A percentile compares a stretch with the other conserved stretches of the same genome.
These are phyloP conservation scores for Strigamia crassipes DNA, from an alignment of 2,888 invertebrate genomes.

Conservation along the genomic window DNA sequence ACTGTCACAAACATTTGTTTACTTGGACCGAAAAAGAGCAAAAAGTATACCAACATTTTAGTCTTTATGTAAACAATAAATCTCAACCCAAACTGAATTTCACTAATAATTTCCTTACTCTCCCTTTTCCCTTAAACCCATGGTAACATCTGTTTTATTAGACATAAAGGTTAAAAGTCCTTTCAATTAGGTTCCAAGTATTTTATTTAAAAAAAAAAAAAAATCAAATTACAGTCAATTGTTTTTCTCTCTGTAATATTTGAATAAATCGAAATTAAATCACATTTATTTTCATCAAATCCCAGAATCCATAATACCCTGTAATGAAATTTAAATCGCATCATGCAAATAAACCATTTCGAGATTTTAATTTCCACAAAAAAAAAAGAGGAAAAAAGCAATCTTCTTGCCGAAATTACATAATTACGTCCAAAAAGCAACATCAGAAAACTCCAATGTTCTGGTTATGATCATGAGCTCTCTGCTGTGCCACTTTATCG, in stretches of 20 bases:
- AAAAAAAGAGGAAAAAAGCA: too few relatives aligned
- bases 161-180: neutral
- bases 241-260: too few relatives aligned
- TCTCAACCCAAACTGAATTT: neutral
- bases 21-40: neutral
- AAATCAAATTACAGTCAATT: neutral
- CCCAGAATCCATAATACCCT: too few relatives aligned
- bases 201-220: neutral
- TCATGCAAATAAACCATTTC: too few relatives aligned
- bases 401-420: neutral
- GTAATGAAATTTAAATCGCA: too few relatives aligned
- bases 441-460: neutral
- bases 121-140: neutral
- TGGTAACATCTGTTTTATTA: conserved; percentile 5
- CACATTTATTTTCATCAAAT: too few relatives aligned
- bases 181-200: neutral
- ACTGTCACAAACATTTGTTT: conserved; percentile 42
- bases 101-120: neutral
- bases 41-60: conserved; percentile 2
- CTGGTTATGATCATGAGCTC: neutral
- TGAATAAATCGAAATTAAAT: too few relatives aligned
- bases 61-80: neutral
- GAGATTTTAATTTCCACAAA: too few relatives aligned
- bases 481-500: neutral
- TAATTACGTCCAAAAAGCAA: neutral